Conservation (phyloP, 2,113 vertebrate genomes). For the Greenwoodochromis staneri region DNA sequence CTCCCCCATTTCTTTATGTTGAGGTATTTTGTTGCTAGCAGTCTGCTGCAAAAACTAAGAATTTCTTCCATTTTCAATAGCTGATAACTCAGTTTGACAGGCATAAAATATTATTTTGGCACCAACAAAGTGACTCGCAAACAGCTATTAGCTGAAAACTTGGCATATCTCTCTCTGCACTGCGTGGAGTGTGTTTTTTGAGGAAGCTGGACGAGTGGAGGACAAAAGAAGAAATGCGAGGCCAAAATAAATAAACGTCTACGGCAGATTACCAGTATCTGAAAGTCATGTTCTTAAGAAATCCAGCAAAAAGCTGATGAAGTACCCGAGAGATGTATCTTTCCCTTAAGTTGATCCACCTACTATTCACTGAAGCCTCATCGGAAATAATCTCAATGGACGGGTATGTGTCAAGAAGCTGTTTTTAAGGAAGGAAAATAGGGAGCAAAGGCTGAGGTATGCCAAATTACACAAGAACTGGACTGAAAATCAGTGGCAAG, state of each 20-base stretch:
- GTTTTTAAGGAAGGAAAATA: not conserved
- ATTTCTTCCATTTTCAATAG: not conserved
- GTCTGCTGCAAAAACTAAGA: not conserved
- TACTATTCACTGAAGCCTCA: not conserved
- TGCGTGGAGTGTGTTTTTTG: not conserved
- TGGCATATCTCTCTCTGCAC: not conserved
- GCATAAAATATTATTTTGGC: not conserved
- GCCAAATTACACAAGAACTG: not conserved
- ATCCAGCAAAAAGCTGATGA: not conserved
- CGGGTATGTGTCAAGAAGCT: not conserved
- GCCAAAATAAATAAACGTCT: not conserved
- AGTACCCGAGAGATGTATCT: not conserved
- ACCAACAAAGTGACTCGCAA: not conserved
- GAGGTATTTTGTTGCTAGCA: not conserved
- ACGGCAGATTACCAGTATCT: not conserved
- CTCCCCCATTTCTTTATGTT: not conserved
- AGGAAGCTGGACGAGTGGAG: not conserved
- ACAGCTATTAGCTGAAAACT: not conserved
- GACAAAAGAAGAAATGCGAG: not conserved
- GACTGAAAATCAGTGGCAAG: not conserved
- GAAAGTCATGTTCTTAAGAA: not conserved
- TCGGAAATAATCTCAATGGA: not conserved
- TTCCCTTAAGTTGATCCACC: not conserved
- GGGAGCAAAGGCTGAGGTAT: not conserved
- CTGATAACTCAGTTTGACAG: not conserved